Conservation (phyloP, 2,888 invertebrate species). For the Ichneumoninae sp. region DNA sequence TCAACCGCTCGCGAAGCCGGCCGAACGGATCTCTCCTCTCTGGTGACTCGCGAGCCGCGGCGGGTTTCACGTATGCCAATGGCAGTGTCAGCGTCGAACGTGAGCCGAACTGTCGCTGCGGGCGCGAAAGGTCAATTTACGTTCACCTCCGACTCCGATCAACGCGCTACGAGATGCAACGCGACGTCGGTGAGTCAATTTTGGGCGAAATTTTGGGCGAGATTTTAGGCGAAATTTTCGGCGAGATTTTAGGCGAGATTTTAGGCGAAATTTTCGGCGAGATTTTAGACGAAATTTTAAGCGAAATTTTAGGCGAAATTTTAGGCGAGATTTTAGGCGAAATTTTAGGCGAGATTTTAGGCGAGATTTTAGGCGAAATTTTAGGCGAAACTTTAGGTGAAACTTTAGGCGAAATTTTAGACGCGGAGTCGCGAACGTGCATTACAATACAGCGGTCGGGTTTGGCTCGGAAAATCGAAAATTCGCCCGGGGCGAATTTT, state of each 20-base stretch:
- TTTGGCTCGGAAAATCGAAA: neutral
- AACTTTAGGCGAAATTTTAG: too few relatives aligned
- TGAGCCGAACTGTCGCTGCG: neutral
- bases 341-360: too few relatives aligned
- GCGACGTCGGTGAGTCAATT: slow-evolving; percentile 30
- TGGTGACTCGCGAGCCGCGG: slow-evolving; percentile 19
- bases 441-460: neutral
- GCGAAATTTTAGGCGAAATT: too few relatives aligned
- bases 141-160: neutral
- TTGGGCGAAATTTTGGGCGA: too few relatives aligned
- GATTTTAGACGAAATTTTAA: too few relatives aligned
- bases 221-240: too few relatives aligned
- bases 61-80: slow-evolving; percentile 42
- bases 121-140: neutral
- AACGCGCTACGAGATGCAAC: slow-evolving; percentile 35
- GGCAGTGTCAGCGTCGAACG: slow-evolving; percentile 16
- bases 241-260: too few relatives aligned
- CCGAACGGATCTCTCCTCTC: slow-evolving; percentile 43
- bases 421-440: too few relatives aligned
- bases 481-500: neutral
- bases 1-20: slow-evolving; percentile 43
- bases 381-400: too few relatives aligned
- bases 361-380: too few relatives aligned
- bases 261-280: too few relatives aligned
- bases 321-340: too few relatives aligned